phyloP scores from a whole-genome alignment of 2,888 invertebrate genomes.

The Anthophora plumipes region DNA sequence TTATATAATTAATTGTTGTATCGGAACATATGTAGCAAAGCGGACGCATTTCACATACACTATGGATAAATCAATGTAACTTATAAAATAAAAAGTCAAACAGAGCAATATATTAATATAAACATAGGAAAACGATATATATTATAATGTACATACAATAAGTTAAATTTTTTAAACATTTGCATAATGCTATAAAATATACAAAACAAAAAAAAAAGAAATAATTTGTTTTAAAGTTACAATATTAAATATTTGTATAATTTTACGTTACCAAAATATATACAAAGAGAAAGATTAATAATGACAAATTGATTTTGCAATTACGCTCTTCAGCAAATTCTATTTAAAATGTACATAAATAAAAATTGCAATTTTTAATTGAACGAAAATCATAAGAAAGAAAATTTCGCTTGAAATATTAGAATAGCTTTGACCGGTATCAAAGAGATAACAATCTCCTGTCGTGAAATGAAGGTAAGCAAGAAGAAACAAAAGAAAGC shows the following conservation, averaged over 20 bases:
- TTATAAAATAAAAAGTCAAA: slow-evolving; percentile 19
- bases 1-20: slow-evolving; percentile 48
- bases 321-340: slow-evolving; percentile 31
- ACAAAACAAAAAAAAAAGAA: not conserved
- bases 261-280: slow-evolving; percentile 21
- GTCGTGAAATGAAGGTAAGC: slow-evolving; percentile 66
- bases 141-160: slow-evolving; percentile 45
- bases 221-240: slow-evolving; percentile 25
- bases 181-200: slow-evolving; percentile 18
- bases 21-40: slow-evolving; percentile 26
- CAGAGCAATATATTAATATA: slow-evolving; percentile 37
- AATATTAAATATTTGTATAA: slow-evolving; percentile 36
- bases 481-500: slow-evolving; percentile 52
- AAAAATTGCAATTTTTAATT: not conserved
- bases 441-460: slow-evolving; percentile 60
- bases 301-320: slow-evolving; percentile 19
- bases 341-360: slow-evolving; percentile 3
- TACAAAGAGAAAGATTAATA: slow-evolving; percentile 27
- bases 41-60: slow-evolving; percentile 11
- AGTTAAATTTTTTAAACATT: slow-evolving; percentile 36
- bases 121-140: slow-evolving; percentile 31
- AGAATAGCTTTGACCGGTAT: slow-evolving; percentile 4
- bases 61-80: slow-evolving; percentile 26
- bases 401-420: not conserved
- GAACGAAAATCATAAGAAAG: not conserved